These are phyloP conservation scores for Pandemis cinnamomeana DNA, from an alignment of 2,888 invertebrate species.

Conservation along the genomic window DNA sequence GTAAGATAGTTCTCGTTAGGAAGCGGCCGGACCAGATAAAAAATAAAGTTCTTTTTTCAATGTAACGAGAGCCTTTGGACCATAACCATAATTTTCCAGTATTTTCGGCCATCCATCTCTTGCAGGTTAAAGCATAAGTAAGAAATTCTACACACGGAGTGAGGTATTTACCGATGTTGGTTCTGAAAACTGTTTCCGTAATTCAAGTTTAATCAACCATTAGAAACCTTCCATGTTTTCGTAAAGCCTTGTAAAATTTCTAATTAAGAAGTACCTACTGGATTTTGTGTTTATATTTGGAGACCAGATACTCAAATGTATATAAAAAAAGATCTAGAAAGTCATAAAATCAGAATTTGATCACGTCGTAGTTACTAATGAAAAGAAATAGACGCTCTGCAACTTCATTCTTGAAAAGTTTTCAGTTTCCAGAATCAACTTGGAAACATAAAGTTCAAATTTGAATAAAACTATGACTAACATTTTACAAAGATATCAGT, in stretches of 20 bases:
- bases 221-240: neutral
- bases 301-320: too few species aligned
- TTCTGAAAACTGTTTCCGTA: constrained; percentile 7
- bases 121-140: constrained; percentile 5
- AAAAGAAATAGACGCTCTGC: too few species aligned
- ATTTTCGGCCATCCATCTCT: constrained; percentile 19
- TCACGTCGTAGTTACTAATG: too few species aligned
- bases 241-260: neutral
- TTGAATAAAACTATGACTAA: neutral
- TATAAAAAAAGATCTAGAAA: too few species aligned
- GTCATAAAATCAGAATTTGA: too few species aligned
- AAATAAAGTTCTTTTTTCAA: neutral
- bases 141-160: constrained; percentile 13
- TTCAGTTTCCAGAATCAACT: too few species aligned
- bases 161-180: constrained; percentile 12
- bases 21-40: neutral
- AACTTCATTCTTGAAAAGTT: too few species aligned
- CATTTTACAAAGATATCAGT: neutral
- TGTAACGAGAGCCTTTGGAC: neutral
- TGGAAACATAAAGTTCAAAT: too few species aligned
- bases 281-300: too few species aligned
- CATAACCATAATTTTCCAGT: neutral
- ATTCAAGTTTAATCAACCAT: neutral
- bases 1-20: too few species aligned
- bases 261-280: too few species aligned